These are phyloP conservation scores for Amblyornis subalaris DNA, from an alignment of 2,113 vertebrate genomes.

Conservation along the genomic window DNA sequence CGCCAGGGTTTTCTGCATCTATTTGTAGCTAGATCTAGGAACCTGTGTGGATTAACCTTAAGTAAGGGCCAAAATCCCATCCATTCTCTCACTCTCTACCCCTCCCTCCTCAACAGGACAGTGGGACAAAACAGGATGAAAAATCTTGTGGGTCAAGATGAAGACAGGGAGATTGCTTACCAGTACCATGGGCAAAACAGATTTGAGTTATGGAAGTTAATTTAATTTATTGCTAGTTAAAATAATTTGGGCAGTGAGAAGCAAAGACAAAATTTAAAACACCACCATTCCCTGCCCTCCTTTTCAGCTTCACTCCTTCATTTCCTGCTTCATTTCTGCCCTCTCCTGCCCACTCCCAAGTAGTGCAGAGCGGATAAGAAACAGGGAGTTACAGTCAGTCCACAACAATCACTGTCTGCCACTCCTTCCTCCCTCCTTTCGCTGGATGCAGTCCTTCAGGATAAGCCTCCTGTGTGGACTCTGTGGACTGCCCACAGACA, in stretches of 20 bases:
- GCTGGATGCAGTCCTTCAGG: background rate
- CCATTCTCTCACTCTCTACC: rapidly evolving
- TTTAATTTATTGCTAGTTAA: background rate
- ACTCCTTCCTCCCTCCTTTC: background rate
- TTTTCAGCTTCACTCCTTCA: background rate
- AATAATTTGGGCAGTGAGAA: background rate
- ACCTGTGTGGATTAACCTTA: background rate
- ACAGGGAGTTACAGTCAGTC: background rate
- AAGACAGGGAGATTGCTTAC: background rate
- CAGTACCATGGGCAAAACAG: background rate
- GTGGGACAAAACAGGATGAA: background rate
- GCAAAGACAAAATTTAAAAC: background rate
- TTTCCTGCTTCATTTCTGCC: background rate
- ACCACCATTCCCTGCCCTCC: background rate
- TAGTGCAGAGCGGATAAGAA: background rate
- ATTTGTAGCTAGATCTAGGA: background rate
- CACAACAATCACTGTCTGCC: background rate
- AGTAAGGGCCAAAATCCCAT: background rate
- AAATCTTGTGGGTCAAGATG: background rate
- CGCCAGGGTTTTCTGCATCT: background rate
- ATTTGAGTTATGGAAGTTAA: background rate
- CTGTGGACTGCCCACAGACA: background rate
- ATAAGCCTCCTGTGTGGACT: background rate
- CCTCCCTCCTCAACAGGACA: background rate
- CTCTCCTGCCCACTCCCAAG: background rate